phyloP scores from a whole-genome alignment of 2,797 vertebrate genomes.

The Yasuhikotakia modesta region DNA sequence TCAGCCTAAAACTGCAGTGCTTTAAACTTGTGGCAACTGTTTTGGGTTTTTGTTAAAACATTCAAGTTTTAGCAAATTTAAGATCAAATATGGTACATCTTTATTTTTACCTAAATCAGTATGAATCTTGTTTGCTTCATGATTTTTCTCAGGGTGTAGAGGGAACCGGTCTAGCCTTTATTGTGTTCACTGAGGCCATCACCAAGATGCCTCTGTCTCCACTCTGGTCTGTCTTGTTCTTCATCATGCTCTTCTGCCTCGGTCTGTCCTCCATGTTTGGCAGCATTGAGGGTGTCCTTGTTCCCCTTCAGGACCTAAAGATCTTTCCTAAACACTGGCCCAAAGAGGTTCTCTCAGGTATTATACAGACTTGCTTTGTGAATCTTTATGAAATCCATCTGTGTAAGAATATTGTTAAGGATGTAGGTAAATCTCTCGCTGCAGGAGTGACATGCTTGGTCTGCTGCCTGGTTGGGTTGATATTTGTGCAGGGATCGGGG shows the following conservation, averaged over 20 bases:
- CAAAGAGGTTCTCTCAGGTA: conserved; percentile 85
- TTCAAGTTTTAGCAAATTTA: too few species aligned
- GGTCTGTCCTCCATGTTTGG: conserved; percentile 95
- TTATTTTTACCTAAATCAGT: background rate
- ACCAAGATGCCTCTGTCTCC: conserved; percentile 89
- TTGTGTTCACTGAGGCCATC: conserved; percentile 93
- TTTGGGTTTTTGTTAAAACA: too few species aligned
- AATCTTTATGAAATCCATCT: background rate
- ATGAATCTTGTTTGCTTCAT: background rate
- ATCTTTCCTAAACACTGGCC: conserved; percentile 80
- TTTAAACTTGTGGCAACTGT: too few species aligned
- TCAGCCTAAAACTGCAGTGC: too few species aligned
- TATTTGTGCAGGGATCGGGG: conserved; percentile 87
- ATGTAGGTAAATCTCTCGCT: background rate
- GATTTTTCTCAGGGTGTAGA: conserved; percentile 83
- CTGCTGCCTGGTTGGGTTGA: conserved; percentile 80
- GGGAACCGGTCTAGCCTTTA: conserved; percentile 91
- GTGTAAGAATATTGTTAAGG: background rate
- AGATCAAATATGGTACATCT: background rate
- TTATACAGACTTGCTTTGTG: background rate
- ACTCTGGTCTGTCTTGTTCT: conserved; percentile 90
- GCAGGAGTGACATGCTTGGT: conserved; percentile 79
- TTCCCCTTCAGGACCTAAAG: conserved; percentile 85
- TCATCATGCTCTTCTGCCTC: conserved; percentile 91
- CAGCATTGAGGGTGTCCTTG: conserved; percentile 86